Percentiles rank a stretch among this genome's conserved stretches.
phyloP scores from a whole-genome alignment of 1,140 invertebrate species.

The Nebria ingens region DNA sequence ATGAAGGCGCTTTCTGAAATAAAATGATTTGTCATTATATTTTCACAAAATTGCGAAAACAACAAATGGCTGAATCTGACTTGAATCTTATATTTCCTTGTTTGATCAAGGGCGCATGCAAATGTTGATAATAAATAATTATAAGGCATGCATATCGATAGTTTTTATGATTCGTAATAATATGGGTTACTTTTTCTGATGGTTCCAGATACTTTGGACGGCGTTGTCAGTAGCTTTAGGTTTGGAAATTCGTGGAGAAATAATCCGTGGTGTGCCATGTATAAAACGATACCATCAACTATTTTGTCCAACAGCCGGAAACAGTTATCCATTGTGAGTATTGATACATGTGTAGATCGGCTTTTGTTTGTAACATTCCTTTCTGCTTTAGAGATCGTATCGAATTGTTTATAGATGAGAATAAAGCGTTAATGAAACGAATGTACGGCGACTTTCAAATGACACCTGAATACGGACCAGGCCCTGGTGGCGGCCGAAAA shows the following conservation, averaged over 20 bases:
- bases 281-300: conserved; percentile 80
- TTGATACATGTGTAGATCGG: too few species aligned
- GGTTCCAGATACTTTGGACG: conserved; percentile 75
- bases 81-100: too few species aligned
- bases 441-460: conserved; percentile 84
- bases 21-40: too few species aligned
- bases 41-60: too few species aligned
- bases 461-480: conserved; percentile 40
- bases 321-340: conserved; percentile 80
- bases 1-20: too few species aligned
- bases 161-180: too few species aligned
- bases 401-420: conserved; percentile 85
- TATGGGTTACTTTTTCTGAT: too few species aligned
- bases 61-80: too few species aligned
- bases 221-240: conserved; percentile 74
- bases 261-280: conserved; percentile 76
- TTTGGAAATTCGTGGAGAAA: conserved; percentile 71
- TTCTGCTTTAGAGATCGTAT: conserved; percentile 68
- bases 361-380: conserved; percentile 3
- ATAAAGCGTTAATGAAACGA: conserved; percentile 81
- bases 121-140: too few species aligned
- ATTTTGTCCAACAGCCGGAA: conserved; percentile 82
- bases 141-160: too few species aligned
- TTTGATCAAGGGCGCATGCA: too few species aligned
- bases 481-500: conserved; percentile 9